Evolutionary conservation across 2,113 vertebrate genomes (phyloP), one percentile per base, ranked within the genome.

Genomic region (Beaufortia kweichowensis): DNA sequence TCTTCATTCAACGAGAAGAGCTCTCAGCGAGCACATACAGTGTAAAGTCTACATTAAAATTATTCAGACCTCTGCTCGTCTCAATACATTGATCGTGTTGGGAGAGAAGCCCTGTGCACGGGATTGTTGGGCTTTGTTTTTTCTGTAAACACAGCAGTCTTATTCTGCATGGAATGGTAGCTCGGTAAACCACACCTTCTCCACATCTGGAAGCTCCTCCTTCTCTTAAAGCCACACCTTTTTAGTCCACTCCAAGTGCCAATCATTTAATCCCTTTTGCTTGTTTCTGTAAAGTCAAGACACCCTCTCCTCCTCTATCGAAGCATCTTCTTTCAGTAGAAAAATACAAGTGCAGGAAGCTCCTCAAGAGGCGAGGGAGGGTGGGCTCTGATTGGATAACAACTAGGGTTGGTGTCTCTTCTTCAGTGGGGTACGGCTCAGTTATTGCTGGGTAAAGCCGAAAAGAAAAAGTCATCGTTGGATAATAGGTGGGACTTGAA

Each of bases 11-110:
- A 90, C 81, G 84, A 92, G 85, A 89, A 76, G 75, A 87, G 86
- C 89, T 91, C 90, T 72, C 82, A 81, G 85, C 84, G 73, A 91
- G 92, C 89, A 85, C 88, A 94, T 83, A 87, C 93, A 93, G 92
- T 90, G 92, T 93, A 91, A 88, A 91, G 89, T 89, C 90, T 89
- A 91, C 88, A 84, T 89, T 60, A 82, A 87, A 77, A 86, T 85
- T 81, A 82, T 73, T 89, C 86, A 85, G 81, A 83, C 82, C 78
- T 69, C 62, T 75, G 78, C 82, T 88, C 83, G 87, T 88, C 84
- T 84, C 85, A 86, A 87, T 90, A 90, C 84, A 91, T 91, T 89
- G 87, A 93, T 85, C 76, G 75, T 77, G 46, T 79, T 83, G 74
- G 59, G 55, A 70, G 81, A 71, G 66, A 73, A 79, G 79, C 74